Percentiles rank a stretch among this genome's conserved stretches.
Evolutionary conservation across 2,113 vertebrate species (phyloP).

Genomic region (Odobenus rosmarus): DNA sequence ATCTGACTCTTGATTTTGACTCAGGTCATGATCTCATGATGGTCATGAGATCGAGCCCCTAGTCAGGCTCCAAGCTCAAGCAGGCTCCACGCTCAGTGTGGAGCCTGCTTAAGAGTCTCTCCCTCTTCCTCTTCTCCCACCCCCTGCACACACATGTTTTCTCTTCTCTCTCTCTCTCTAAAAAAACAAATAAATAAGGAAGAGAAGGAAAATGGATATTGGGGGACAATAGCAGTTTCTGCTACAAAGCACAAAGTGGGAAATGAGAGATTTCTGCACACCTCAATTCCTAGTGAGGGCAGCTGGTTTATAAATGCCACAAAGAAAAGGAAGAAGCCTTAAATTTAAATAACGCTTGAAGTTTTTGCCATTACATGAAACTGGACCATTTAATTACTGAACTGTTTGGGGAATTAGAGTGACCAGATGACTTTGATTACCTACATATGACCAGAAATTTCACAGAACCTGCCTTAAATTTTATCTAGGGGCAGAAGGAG

Average conservation of each 20-base stretch:
- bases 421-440: neutral
- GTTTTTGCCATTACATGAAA: neutral
- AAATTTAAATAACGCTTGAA: neutral
- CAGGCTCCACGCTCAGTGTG: neutral
- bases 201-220: neutral
- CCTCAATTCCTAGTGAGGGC: neutral
- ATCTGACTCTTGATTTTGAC: neutral
- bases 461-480: neutral
- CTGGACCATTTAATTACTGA: neutral
- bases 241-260: neutral
- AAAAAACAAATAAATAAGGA: neutral
- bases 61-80: neutral
- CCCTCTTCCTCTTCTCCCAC: neutral
- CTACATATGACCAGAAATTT: neutral
- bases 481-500: neutral
- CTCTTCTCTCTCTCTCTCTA: neutral
- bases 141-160: neutral
- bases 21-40: neutral
- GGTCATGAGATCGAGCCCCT: neutral
- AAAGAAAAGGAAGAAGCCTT: neutral
- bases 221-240: neutral
- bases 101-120: neutral
- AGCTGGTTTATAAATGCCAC: neutral
- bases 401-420: neutral
- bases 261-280: neutral